phyloP scores from a whole-genome alignment of 2,113 vertebrate species.

The Petromus typicus region DNA sequence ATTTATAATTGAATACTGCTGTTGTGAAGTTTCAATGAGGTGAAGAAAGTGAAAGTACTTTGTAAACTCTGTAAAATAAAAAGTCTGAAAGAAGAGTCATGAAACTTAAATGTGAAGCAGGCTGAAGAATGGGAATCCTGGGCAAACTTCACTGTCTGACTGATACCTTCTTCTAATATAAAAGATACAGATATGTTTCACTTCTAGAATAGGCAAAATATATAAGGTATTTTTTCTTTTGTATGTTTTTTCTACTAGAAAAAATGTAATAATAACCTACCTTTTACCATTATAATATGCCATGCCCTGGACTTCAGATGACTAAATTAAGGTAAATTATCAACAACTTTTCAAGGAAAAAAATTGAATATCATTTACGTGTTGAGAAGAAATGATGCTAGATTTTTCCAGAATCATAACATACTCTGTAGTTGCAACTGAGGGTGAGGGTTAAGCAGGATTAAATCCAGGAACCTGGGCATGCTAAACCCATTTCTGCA shows the following conservation, averaged over 20 bases:
- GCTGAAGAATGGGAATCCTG: constrained; percentile 17
- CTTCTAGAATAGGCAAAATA: constrained; percentile 3
- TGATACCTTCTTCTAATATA: not conserved
- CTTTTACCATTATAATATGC: not conserved
- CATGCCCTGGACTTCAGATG: not conserved
- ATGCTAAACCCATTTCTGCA: not conserved
- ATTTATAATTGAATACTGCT: constrained; percentile 83
- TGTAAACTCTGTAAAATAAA: constrained; percentile 69
- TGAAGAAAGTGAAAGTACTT: constrained; percentile 66
- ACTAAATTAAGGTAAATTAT: not conserved
- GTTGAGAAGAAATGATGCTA: constrained; percentile 3
- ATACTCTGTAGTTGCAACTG: not conserved
- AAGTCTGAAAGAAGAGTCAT: constrained; percentile 45
- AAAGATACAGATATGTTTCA: constrained; percentile 1
- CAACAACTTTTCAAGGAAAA: constrained; percentile 14
- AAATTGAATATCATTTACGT: not conserved
- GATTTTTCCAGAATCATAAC: not conserved
- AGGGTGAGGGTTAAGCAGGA: not conserved
- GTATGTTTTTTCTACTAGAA: constrained; percentile 16
- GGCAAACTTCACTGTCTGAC: not conserved
- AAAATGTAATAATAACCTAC: not conserved
- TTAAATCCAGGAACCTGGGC: not conserved
- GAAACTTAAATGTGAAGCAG: not conserved
- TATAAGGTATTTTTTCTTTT: not conserved
- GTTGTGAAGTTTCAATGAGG: constrained; percentile 74